Evolutionary conservation across 2,888 invertebrate species (phyloP).

Genomic region (Drosophila cracens): DNA sequence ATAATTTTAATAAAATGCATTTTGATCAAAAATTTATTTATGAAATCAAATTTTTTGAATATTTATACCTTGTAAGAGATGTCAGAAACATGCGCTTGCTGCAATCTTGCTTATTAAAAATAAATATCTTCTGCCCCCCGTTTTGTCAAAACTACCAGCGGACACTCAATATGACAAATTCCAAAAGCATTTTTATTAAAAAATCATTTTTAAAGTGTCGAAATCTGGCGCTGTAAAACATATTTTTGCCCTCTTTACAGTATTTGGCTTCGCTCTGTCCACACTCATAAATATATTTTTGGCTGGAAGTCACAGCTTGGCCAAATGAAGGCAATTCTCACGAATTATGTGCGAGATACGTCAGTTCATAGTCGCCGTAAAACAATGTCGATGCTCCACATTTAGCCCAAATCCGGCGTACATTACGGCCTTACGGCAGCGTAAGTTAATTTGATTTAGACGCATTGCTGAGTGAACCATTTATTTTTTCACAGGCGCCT

Average conservation of each 20-base stretch:
- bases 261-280: constrained; percentile 20
- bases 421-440: neutral
- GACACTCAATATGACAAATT: constrained; percentile 14
- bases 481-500: constrained; percentile 59
- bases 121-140: neutral
- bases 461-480: constrained; percentile 73
- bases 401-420: neutral
- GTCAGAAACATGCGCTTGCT: neutral
- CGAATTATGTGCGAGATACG: constrained; percentile 48
- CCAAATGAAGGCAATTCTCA: constrained; percentile 62
- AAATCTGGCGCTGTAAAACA: constrained; percentile 23
- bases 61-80: neutral
- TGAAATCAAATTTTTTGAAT: neutral
- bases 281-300: neutral
- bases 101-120: constrained; percentile 2
- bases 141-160: neutral
- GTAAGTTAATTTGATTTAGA: constrained; percentile 72
- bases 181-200: constrained; percentile 42
- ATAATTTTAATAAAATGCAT: neutral
- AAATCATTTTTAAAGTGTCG: constrained; percentile 21
- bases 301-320: constrained; percentile 42
- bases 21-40: neutral
- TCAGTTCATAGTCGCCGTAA: constrained; percentile 12
- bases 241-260: constrained; percentile 23
- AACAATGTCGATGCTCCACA: constrained; percentile 12